Evolutionary conservation across 1,140 invertebrate genomes (phyloP), one percentile per base, ranked within the genome.

Genomic region (Theocolax elegans): DNA sequence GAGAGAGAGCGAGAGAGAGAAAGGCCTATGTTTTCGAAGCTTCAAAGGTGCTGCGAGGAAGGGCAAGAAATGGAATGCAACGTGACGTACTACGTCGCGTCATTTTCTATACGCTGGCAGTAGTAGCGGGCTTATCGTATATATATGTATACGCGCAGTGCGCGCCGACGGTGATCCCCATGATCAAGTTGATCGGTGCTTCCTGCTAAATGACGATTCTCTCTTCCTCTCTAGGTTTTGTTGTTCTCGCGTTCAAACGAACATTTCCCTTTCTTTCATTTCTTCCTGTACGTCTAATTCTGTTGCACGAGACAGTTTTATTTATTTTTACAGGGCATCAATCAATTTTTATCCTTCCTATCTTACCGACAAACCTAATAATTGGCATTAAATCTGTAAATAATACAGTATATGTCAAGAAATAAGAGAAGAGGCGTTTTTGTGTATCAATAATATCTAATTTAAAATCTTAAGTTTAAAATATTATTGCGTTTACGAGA

Each of bases 171-270:
- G 15, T n/a, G 29, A 29, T n/a, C 4, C 6, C 17, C 27, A 31
- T 66, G 10, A 66, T 42, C 63, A 17, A 44, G n/a, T 42, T 27
- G 17, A 27, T 56, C 38, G 49, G 12, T 25, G 25, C 35, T 65
- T 65, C 62, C 31, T 53, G 49, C n/a, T 29, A 19, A 48, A 62
- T 62, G 42, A 46, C 17, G 13, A 29, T 63, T 12, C 44, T 23
- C 19, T 13, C 10, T n/a, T 6, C 25, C 8, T 21, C 21, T n/a
- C n/a, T n/a, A n/a, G n/a, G 3, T 59, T 58, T 40, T 23, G 27
- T 25, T 25, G 2, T 49, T 49, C 31, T 56, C 1, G 8, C 27
- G 25, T 9, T 15, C 48, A 53, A 27, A n/a, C n/a, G n/a, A n/a
- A n/a, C n/a, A n/a, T n/a, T n/a, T n/a, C n/a, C n/a, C n/a, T n/a